phyloP scores from a whole-genome alignment of 2,888 invertebrate genomes.

The Hirudinaria manillensis region DNA sequence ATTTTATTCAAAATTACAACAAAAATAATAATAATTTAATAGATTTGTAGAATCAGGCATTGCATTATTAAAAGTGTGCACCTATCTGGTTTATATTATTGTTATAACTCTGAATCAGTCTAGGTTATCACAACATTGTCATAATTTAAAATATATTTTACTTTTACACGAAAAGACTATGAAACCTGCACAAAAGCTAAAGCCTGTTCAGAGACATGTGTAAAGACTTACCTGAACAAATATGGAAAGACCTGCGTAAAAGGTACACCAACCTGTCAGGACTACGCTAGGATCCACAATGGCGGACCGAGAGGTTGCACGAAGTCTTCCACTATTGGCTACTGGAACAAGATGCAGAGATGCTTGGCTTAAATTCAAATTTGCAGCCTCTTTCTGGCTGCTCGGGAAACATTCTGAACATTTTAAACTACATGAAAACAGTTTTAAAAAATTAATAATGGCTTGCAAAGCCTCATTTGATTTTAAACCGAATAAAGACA shows the following conservation, averaged over 20 bases:
- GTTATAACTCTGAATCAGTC: not conserved
- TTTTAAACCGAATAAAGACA: no score
- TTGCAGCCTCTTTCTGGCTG: no score
- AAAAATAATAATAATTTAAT: no score
- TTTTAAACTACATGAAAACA: no score
- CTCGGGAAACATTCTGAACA: no score
- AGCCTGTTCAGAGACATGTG: conserved; percentile 17
- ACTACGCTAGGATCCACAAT: conserved; percentile 25
- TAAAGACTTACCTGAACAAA: conserved; percentile 19
- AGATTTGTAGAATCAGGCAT: no score
- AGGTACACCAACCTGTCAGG: conserved; percentile 9
- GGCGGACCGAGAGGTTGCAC: conserved; percentile 25
- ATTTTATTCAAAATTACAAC: no score
- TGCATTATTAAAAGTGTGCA: no score
- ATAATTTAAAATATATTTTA: not conserved
- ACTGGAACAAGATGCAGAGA: conserved; percentile 6
- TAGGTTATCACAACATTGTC: not conserved
- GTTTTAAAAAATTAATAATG: no score
- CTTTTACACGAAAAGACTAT: not conserved
- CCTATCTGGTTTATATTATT: no score
- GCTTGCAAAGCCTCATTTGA: no score
- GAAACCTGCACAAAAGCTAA: conserved; percentile 18
- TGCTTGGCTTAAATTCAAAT: not conserved
- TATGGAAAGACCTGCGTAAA: conserved; percentile 17
- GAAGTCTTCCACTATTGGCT: not conserved